A percentile compares a stretch with the other conserved stretches of the same genome.
phyloP scores from a whole-genome alignment of 2,113 vertebrate genomes.

The Alligator sinensis region DNA sequence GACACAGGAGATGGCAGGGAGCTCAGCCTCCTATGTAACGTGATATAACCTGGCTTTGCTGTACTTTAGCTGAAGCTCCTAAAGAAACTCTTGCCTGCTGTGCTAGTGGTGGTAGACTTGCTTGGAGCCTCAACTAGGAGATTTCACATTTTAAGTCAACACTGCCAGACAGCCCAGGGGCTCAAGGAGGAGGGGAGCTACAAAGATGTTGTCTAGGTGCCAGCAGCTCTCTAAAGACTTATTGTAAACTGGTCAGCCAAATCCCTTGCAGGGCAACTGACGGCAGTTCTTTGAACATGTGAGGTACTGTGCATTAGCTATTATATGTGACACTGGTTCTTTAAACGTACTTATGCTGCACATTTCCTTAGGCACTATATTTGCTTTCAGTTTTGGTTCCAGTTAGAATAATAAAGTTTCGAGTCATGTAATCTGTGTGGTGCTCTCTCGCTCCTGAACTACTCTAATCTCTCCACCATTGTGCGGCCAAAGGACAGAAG shows the following conservation, averaged over 20 bases:
- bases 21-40: neutral
- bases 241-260: neutral
- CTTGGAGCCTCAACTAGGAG: neutral
- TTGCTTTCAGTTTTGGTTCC: too few species aligned
- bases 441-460: too few species aligned
- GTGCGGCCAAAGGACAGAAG: too few species aligned
- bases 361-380: too few species aligned
- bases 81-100: neutral
- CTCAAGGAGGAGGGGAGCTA: fast-evolving
- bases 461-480: too few species aligned
- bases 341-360: too few species aligned
- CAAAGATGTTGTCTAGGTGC: neutral
- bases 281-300: neutral
- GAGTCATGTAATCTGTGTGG: too few species aligned
- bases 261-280: fast-evolving
- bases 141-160: neutral
- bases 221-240: neutral
- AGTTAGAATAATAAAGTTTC: too few species aligned
- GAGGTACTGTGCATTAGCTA: too few species aligned
- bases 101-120: neutral
- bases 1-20: neutral
- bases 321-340: too few species aligned
- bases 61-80: neutral
- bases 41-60: fast-evolving
- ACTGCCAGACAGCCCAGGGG: neutral